Base-by-base conservation (phyloP, 2,797 vertebrate species). In the Bradypodion pumilum region DNA sequence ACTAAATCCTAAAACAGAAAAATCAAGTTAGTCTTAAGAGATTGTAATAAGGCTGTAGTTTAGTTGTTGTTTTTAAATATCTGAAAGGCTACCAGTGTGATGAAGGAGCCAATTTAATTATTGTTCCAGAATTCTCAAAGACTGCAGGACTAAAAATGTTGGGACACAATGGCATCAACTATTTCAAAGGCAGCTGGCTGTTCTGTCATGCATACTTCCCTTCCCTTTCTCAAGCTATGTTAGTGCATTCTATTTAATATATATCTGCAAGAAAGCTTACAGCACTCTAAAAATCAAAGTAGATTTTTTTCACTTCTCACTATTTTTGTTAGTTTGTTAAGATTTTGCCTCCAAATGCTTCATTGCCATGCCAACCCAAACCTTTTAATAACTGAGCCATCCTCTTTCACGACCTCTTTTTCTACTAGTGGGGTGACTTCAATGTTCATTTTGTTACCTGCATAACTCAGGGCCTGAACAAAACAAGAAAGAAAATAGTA, bases 311-410 rank as follows among this genome's bases (percentile, higher is more conserved):
- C 52, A 74, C 7, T 56, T 80, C 60, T 32, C 76, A 85, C 40
- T 56, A 13, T 56, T 78, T 74, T 62, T 82, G 88, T 52, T 91
- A 92, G 86, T 94, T 81, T 81, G 80, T 94, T 93, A 93, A 84
- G 91, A 35, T 7, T 32, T 83, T 65, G 56, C 7, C 29, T 75
- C 42, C 70, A 86, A 82, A 56, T 23, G 60, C 42, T 46, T 83
- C 83, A 80, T 1, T 72, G 27, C 32, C 96, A 95, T 95, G 97
- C 95, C 89, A 93, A 86, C 85, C 85, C 98, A 96, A 96, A 99
- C 98, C 98, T 99, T 98, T 97, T 98, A 91, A 99, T 92, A 94
- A 98, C 89, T 80, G 98, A 98, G 94, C 98, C 98, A 76, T 99
- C 98, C 66, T 98, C 97, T 95, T 95, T 98, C 85, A 96, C 89